Base-by-base conservation (phyloP, 2,888 invertebrate species). In the Drosophila melanosoma region DNA sequence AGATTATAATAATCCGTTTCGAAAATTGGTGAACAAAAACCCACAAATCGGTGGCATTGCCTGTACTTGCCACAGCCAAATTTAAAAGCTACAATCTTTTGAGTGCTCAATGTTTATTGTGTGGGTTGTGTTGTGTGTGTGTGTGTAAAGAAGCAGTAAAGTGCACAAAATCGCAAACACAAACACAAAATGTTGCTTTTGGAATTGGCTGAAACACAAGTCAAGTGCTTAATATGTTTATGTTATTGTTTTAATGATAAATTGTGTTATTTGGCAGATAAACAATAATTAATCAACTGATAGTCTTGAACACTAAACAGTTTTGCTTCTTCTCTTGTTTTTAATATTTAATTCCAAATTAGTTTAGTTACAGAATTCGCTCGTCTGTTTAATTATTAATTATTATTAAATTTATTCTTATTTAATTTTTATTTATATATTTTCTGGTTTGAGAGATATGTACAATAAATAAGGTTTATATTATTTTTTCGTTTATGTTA, bases 121-220 rank as follows among this genome's bases (percentile, higher is more conserved):
- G 23, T 54, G 56, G 17, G 17, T 56, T 52, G 51, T 67, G 51
- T 51, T 66, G 57, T 57, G 69, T 66, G 40, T 66, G n/a, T n/a
- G n/a, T n/a, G 72, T 29, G 72, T 29, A 29, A 29, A 29, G 29
- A 53, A 69, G 66, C 56, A 57, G 60, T 38, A 52, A 76, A 76
- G 53, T 68, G 64, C 81, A 75, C 53, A 64, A 74, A 69, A 63
- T 76, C 62, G 48, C 36, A 32, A 63, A 74, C 51, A 56, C 59
- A 79, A 48, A 66, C 58, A 74, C 57, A 49, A 49, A 59, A 20
- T 49, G 29, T 12, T 7, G 52, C 32, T 23, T 53, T 33, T 15
- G 8, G 38, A 38, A 26, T 26, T 20, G 57, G 1, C 40, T 10
- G 15, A 5, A 10, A 15, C 57, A 40, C 17, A 40, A 32, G 15